phyloP scores from a whole-genome alignment of 2,888 invertebrate species.

The Octonoba sinensis region DNA sequence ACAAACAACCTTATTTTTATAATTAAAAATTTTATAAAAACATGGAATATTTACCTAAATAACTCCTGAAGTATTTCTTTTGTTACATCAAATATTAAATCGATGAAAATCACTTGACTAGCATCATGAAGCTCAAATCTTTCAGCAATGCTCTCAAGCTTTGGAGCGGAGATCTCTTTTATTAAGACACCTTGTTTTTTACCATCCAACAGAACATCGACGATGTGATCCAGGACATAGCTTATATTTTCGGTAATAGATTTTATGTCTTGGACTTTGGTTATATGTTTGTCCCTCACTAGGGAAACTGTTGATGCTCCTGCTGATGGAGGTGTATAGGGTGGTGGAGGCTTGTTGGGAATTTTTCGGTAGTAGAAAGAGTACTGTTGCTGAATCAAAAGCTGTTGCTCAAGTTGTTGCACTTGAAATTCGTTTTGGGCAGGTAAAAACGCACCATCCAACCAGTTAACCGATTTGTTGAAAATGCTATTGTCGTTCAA shows the following conservation, averaged over 20 bases:
- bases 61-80: constrained; percentile 70
- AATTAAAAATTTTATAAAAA: background rate
- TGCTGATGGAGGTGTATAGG: constrained; percentile 78
- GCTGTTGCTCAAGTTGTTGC: constrained; percentile 74
- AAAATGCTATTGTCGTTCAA: constrained; percentile 30
- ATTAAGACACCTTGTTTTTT: constrained; percentile 24
- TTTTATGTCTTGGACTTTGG: constrained; percentile 21
- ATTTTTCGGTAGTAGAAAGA: constrained; percentile 78
- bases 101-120: constrained; percentile 69
- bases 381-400: constrained; percentile 73
- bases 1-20: no score
- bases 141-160: constrained; percentile 1
- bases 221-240: constrained; percentile 12
- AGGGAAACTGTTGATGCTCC: constrained; percentile 2
- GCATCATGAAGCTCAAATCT: constrained; percentile 61
- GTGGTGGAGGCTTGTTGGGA: constrained; percentile 83
- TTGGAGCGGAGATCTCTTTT: constrained; percentile 13
- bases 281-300: constrained; percentile 27
- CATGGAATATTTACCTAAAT: constrained; percentile 66
- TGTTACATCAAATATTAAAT: constrained; percentile 70
- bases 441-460: constrained; percentile 71
- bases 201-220: constrained; percentile 19
- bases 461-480: constrained; percentile 64
- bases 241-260: constrained; percentile 37
- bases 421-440: constrained; percentile 73